Base-by-base conservation (phyloP, 2,113 vertebrate genomes). In the Sialia sialis region DNA sequence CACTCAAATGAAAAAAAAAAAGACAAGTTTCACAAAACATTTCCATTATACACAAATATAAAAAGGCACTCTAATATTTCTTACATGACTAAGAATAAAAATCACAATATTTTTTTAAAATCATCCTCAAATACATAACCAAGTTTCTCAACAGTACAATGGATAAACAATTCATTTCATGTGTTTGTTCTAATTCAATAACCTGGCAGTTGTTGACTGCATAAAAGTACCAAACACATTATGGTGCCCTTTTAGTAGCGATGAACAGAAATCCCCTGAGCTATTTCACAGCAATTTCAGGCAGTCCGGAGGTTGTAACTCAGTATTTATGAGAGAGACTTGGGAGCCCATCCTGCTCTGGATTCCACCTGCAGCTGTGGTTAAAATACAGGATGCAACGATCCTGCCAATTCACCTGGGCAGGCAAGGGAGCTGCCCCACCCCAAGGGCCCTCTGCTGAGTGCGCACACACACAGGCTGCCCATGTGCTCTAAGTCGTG, bases 1-100 rank as follows among this genome's bases (percentile, higher is more conserved):
- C 96, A 98, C 96, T 97, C 92, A 96, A 96, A 87, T 48, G 46
- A 94, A 97, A 96, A 90, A 95, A 64, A 67, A 92, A 80, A 79
- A 91, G 92, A 96, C 76, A 79, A 93, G 72, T 96, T 95, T 96
- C 98, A 98, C 96, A 96, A 97, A 97, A 97, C 96, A 89, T 94
- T 97, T 96, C 95, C 96, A 96, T 98, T 93, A 97, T 97, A 97
- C 97, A 97, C 97, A 98, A 97, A 98, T 98, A 98, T 97, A 97
- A 98, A 98, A 98, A 98, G 98, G 98, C 97, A 98, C 98, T 97
- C 98, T 98, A 97, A 97, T 94, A 94, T 97, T 97, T 98, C 94
- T 95, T 95, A 96, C 96, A 96, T 87, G 96, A 97, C 95, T 92
- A 97, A 94, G 96, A 96, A 92, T 90, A 97, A 96, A 97, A 97